These are phyloP conservation scores for Nyctereutes procyonoides DNA, from an alignment of 2,113 vertebrate genomes.

Conservation along the genomic window DNA sequence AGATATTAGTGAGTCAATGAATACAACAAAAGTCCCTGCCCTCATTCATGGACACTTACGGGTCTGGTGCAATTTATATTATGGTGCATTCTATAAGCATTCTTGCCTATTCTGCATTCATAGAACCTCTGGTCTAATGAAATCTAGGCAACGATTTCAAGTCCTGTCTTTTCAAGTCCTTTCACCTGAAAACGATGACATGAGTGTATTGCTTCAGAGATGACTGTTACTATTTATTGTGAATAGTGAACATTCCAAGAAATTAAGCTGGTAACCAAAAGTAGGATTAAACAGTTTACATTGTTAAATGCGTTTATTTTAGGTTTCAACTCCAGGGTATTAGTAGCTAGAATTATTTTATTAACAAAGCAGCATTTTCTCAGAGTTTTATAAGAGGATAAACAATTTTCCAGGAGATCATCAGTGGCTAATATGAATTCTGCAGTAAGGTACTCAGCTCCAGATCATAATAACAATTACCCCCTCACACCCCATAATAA, in stretches of 20 bases:
- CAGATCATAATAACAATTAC: not conserved
- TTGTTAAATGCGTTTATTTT: slow-evolving; percentile 44
- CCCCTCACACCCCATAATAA: not conserved
- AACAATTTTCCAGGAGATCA: not conserved
- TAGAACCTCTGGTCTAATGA: not conserved
- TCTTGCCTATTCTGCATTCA: not conserved
- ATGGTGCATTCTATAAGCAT: not conserved
- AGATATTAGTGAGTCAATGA: not conserved
- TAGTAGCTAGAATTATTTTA: slow-evolving; percentile 16
- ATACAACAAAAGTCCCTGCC: not conserved
- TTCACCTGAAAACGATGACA: not conserved
- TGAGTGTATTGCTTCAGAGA: not conserved
- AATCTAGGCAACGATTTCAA: not conserved
- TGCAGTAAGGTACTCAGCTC: not conserved
- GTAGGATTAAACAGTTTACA: slow-evolving; percentile 33
- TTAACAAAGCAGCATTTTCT: slow-evolving; percentile 40
- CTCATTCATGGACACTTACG: not conserved
- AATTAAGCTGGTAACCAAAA: slow-evolving; percentile 44
- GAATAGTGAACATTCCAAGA: slow-evolving; percentile 51
- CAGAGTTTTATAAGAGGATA: not conserved
- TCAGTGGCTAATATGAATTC: not conserved
- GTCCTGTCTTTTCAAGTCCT: slow-evolving; percentile 48
- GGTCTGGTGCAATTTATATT: not conserved
- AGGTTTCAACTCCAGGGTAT: slow-evolving; percentile 8
- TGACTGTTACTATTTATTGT: slow-evolving; percentile 24